These are phyloP conservation scores for Drosophila repletoides DNA, from an alignment of 1,140 invertebrate species.

Conservation along the genomic window DNA sequence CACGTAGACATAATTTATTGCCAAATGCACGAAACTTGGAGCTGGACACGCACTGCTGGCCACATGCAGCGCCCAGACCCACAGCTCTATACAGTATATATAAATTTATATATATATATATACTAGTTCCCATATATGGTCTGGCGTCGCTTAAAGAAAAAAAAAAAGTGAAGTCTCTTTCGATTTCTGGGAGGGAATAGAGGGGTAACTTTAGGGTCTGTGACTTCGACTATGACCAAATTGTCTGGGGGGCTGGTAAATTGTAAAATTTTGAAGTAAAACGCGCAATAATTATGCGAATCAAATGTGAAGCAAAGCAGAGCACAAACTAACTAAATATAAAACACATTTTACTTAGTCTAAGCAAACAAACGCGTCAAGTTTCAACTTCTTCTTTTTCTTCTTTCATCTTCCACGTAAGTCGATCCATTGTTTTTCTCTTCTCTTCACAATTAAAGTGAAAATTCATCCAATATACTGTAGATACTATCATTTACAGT, in stretches of 20 bases:
- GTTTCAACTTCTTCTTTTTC: not conserved
- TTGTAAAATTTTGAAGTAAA: constrained; percentile 16
- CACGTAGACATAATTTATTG: constrained; percentile 40
- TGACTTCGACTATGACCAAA: constrained; percentile 1
- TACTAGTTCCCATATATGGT: not conserved
- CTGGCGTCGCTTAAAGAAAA: constrained; percentile 5
- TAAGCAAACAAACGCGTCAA: not conserved
- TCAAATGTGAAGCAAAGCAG: constrained; percentile 2
- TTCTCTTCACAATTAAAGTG: constrained; percentile 1
- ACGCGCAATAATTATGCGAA: constrained; percentile 24
- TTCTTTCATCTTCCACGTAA: too few relatives aligned
- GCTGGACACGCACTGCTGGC: constrained; percentile 29
- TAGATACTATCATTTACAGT: too few relatives aligned
- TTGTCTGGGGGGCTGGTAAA: constrained; percentile 6
- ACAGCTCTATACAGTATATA: constrained; percentile 84
- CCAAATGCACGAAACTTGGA: constrained; percentile 29
- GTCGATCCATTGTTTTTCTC: not conserved
- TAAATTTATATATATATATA: constrained; percentile 54
- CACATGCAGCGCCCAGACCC: constrained; percentile 71
- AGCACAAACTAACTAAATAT: not conserved
- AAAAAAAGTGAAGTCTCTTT: constrained; percentile 19
- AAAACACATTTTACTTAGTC: constrained; percentile 14
- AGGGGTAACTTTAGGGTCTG: not conserved
- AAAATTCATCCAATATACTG: too few relatives aligned
- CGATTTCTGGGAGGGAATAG: not conserved